These are phyloP conservation scores for Tupaia chinensis DNA, from an alignment of 2,113 vertebrate genomes.

Conservation along the genomic window DNA sequence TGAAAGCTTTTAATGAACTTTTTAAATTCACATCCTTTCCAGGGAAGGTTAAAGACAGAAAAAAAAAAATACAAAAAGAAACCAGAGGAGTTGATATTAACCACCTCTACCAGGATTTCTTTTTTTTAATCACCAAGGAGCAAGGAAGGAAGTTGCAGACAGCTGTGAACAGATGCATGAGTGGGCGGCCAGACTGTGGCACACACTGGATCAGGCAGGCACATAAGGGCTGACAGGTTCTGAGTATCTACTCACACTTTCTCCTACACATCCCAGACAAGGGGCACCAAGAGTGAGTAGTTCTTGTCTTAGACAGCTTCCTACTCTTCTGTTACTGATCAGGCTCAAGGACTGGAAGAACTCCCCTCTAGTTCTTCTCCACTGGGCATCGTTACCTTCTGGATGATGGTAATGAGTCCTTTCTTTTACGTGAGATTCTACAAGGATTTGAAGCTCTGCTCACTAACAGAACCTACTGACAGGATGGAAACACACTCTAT, in stretches of 20 bases:
- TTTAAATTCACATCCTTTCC: conserved; percentile 5
- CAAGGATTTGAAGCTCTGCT: background rate
- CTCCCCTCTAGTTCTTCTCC: background rate
- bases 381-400: background rate
- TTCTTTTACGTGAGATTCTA: background rate
- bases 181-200: too few species aligned
- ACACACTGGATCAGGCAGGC: background rate
- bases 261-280: background rate
- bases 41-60: background rate
- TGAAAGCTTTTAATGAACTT: conserved; percentile 16
- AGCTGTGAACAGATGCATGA: background rate
- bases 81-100: background rate
- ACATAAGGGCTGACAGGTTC: background rate
- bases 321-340: background rate
- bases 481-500: background rate
- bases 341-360: background rate
- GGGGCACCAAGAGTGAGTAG: background rate
- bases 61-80: too few species aligned
- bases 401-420: background rate
- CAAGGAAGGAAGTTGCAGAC: background rate
- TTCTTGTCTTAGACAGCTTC: background rate
- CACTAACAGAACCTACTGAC: background rate
- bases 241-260: background rate
- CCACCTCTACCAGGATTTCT: background rate
- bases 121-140: background rate